phyloP scores from a whole-genome alignment of 2,113 vertebrate species.

The Apus apus region DNA sequence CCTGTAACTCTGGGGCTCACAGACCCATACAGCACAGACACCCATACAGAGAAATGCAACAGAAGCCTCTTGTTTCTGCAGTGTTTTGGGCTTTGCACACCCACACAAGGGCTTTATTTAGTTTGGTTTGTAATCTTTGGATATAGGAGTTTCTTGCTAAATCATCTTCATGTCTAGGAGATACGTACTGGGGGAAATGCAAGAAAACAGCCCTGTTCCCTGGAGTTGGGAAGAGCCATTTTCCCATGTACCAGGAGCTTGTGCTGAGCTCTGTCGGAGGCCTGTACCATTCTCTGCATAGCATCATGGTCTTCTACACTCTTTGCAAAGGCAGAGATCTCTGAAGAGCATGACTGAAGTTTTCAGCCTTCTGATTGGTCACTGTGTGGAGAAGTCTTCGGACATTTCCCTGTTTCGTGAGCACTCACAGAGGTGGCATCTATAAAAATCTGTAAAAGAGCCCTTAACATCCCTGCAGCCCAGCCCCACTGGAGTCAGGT shows the following conservation, averaged over 20 bases:
- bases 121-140: conserved; percentile 8
- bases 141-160: conserved; percentile 9
- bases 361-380: not conserved
- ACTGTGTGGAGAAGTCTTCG: not conserved
- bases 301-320: not conserved
- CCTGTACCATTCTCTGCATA: not conserved
- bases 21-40: not conserved
- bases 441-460: not conserved
- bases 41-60: not conserved
- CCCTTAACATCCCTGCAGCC: not conserved
- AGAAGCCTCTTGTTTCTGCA: not conserved
- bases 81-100: not conserved
- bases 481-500: not conserved
- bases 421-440: not conserved
- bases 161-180: not conserved
- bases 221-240: not conserved
- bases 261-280: not conserved
- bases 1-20: not conserved
- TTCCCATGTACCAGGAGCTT: not conserved
- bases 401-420: not conserved
- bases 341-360: not conserved
- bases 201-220: not conserved
- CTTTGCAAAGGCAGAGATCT: not conserved
- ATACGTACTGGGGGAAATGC: not conserved
- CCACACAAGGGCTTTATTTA: conserved; percentile 20